phyloP scores from a whole-genome alignment of 2,113 vertebrate genomes.

The Oryzias curvinotus region DNA sequence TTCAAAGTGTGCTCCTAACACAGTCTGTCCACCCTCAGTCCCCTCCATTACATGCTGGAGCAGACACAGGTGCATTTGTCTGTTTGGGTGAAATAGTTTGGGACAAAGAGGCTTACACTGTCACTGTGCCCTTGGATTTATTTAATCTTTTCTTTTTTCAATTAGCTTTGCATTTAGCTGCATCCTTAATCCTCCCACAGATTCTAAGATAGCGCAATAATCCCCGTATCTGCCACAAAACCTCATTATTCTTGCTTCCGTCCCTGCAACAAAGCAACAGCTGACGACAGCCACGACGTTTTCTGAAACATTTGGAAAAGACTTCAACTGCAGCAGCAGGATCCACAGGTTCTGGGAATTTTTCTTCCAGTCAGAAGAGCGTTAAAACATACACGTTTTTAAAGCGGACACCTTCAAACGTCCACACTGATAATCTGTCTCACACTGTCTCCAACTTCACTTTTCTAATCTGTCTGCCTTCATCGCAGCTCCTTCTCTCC shows the following conservation, averaged over 20 bases:
- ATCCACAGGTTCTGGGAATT: neutral
- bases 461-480: constrained; percentile 40
- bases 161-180: constrained; percentile 24
- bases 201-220: constrained; percentile 34
- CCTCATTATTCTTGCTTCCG: constrained; percentile 18
- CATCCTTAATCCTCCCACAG: constrained; percentile 37
- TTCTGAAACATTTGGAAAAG: constrained; percentile 7
- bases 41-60: constrained; percentile 7
- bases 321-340: neutral
- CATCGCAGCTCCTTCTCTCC: constrained; percentile 29
- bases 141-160: constrained; percentile 16
- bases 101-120: constrained; percentile 35
- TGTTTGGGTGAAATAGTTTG: constrained; percentile 21
- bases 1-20: no score
- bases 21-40: no score
- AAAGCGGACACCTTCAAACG: constrained; percentile 9
- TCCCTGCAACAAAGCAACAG: constrained; percentile 15
- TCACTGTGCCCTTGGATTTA: constrained; percentile 14
- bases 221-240: constrained; percentile 30
- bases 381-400: neutral
- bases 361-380: constrained; percentile 3
- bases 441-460: constrained; percentile 9
- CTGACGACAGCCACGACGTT: constrained; percentile 14
- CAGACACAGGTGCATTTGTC: constrained; percentile 18
- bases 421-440: constrained; percentile 18